phyloP scores from a whole-genome alignment of 2,888 invertebrate genomes.

The Campopleginae sp. region DNA sequence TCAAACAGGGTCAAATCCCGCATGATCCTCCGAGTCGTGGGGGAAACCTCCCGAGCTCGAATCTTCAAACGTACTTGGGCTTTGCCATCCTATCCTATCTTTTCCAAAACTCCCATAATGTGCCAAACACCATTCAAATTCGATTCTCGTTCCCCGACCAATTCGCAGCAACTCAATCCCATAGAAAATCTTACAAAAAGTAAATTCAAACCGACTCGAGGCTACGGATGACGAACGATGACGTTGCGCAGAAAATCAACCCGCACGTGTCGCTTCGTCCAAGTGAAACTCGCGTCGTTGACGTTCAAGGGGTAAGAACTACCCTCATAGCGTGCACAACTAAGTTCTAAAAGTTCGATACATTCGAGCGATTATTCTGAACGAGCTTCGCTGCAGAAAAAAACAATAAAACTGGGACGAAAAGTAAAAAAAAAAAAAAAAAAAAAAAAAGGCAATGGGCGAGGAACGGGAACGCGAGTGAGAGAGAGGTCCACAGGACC shows the following conservation, averaged over 20 bases:
- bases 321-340: conserved; percentile 48
- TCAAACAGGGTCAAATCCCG: conserved; percentile 74
- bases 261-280: conserved; percentile 67
- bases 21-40: conserved; percentile 41
- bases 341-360: conserved; percentile 27
- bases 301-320: conserved; percentile 45
- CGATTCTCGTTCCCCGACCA: neutral
- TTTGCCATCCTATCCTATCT: neutral
- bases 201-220: conserved; percentile 37
- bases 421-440: neutral
- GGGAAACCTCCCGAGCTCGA: neutral
- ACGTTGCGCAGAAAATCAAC: conserved; percentile 59
- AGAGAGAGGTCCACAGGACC: conserved; percentile 3
- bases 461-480: neutral
- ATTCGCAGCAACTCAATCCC: neutral
- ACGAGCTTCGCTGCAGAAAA: neutral
- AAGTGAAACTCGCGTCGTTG: conserved; percentile 38
- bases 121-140: conserved; percentile 7
- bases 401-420: neutral
- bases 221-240: conserved; percentile 55
- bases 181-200: conserved; percentile 27
- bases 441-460: neutral
- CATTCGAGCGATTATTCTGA: neutral
- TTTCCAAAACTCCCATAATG: neutral
- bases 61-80: conserved; percentile 24